Evolutionary conservation across 2,797 vertebrate genomes (phyloP).

Genomic region (Sebastiscus tertius): DNA sequence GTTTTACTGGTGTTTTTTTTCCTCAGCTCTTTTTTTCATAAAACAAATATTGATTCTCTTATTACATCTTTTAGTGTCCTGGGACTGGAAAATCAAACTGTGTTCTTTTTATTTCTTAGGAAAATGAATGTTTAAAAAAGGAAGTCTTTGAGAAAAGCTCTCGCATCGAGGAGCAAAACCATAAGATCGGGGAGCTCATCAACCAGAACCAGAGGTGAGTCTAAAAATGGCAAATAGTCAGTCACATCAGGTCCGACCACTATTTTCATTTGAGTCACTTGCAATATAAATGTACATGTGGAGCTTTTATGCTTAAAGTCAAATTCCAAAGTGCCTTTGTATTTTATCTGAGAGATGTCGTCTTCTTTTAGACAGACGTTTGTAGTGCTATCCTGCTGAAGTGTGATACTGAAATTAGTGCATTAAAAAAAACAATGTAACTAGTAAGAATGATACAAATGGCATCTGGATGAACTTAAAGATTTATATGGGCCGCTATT

Average conservation of each 20-base stretch:
- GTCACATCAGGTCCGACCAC: background rate
- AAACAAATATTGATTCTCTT: background rate
- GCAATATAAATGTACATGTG: background rate
- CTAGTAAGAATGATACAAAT: background rate
- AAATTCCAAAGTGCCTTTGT: background rate
- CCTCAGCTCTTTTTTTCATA: background rate
- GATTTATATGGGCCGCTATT: background rate
- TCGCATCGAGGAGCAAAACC: conserved; percentile 95
- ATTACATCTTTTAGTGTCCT: background rate
- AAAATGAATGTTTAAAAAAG: conserved; percentile 96
- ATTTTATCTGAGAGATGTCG: background rate
- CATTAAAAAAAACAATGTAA: background rate
- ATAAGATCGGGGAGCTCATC: conserved; percentile 94
- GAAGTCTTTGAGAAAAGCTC: conserved; percentile 95
- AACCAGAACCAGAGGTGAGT: conserved; percentile 95
- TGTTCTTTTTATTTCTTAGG: conserved; percentile 75
- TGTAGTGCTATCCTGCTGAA: background rate
- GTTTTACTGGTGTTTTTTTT: background rate
- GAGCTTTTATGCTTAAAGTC: background rate
- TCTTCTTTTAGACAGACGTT: background rate
- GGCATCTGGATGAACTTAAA: background rate
- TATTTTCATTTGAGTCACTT: background rate
- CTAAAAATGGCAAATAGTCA: background rate
- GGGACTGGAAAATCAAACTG: background rate
- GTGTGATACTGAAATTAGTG: background rate